Evolutionary conservation across 2,113 vertebrate species (phyloP).

Genomic region (Spheniscus mendiculus): DNA sequence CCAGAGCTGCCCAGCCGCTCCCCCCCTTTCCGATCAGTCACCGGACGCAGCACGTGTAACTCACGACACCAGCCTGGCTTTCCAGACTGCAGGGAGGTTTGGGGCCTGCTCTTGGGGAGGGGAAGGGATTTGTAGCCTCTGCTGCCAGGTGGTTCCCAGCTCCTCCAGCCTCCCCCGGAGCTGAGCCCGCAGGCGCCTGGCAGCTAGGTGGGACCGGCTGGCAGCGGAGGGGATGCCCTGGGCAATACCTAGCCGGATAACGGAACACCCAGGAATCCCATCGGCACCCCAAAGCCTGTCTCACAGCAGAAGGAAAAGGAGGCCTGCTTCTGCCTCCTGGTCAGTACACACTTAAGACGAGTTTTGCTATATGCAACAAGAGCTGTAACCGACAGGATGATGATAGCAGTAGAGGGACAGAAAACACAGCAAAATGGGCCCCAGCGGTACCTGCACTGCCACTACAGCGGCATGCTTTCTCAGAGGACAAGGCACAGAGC

Average conservation of each 20-base stretch:
- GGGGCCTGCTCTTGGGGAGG: accelerated
- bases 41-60: neutral
- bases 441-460: neutral
- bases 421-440: neutral
- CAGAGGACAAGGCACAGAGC: neutral
- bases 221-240: neutral
- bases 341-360: neutral
- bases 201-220: accelerated
- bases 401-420: neutral
- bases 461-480: neutral
- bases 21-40: neutral
- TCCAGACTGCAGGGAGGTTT: neutral
- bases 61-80: neutral
- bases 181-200: accelerated
- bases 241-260: neutral
- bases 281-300: neutral
- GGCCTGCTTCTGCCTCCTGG: neutral
- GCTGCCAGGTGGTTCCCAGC: neutral
- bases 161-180: neutral
- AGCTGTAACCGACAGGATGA: neutral
- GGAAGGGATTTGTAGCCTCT: neutral
- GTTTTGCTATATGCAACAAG: neutral
- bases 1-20: neutral
- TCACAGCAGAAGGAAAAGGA: neutral
- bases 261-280: neutral